Percentiles rank a stretch among this genome's conserved stretches.
Conservation (phyloP, 35 echinoderm and acorn worm genomes). For the Acanthaster planci region DNA sequence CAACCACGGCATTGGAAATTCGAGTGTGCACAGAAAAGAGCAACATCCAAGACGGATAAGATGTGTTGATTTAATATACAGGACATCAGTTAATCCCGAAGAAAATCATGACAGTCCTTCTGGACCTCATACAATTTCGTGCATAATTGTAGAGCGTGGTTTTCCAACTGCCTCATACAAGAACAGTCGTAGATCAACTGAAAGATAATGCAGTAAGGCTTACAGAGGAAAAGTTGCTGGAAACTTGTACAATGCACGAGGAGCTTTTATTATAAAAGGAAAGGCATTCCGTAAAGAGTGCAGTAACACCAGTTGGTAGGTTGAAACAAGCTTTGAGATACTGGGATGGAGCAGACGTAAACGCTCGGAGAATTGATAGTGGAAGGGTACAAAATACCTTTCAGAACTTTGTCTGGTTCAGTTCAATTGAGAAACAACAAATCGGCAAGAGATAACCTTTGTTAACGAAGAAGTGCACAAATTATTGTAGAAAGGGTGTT, state of each 20-base stretch:
- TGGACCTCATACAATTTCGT: no score
- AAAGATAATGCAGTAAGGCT: no score
- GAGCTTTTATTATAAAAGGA: no score
- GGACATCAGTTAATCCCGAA: no score
- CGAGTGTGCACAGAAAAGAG: background rate
- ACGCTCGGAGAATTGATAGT: background rate
- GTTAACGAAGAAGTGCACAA: background rate
- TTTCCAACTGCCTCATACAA: no score
- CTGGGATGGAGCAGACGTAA: background rate
- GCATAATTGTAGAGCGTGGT: no score
- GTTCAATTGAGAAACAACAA: constrained; percentile 17
- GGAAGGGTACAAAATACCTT: background rate
- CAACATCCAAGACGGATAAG: background rate
- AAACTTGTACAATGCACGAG: no score
- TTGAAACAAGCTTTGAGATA: background rate
- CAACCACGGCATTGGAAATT: background rate
- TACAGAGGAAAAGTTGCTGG: no score
- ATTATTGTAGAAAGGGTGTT: background rate
- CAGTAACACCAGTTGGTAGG: background rate
- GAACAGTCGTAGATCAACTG: no score
- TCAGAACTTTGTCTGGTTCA: background rate
- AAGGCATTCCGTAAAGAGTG: no score
- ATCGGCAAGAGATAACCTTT: constrained; percentile 24
- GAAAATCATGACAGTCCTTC: no score
- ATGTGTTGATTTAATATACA: background rate